Base-by-base conservation (phyloP, 2,113 vertebrate genomes). In the Candoia aspera region DNA sequence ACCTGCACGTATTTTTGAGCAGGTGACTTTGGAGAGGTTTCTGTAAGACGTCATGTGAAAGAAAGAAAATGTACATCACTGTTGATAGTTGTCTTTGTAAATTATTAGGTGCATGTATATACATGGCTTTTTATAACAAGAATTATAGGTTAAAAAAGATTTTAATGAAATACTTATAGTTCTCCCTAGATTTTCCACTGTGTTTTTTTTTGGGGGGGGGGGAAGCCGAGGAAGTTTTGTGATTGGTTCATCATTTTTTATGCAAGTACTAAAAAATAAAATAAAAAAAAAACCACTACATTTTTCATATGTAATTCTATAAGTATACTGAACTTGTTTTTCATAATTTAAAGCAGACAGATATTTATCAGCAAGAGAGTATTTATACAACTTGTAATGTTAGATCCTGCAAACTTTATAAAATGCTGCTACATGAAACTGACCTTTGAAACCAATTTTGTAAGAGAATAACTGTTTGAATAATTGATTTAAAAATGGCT, bases 111-210 rank as follows among this genome's bases (percentile, higher is more conserved):
- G 33, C 33, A 79, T 79, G 19, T 49, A 49, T 49, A 49, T 49
- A 49, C 49, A 49, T 49, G 37, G 68, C 6, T 79, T 79, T 49
- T 37, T 37, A 79, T 79, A 37, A 64, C 26, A 55, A 58, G 54
- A 87, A 87, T 55, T 58, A 15, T 87, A 24, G 85, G 58, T 86
- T 87, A 91, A 86, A 94, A 84, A 68, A 9, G 60, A 0, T 93
- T 89, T 93, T 68, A 33, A 33, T 53, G 0, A 91, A 92, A 33
- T 91, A 91, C 29, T 49, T 29, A 86, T 49, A 42, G 62, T 84
- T 68, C 53, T 86, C 73, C 6, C 59, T 60, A 86, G 1, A 64
- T 86, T 86, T 86, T 62, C 53, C n/a, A 0, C 57, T 26, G n/a
- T 55, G 4, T 6, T 19, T 58, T 2, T 73, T 15, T 33, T 33